Base-by-base conservation (phyloP, 1,140 invertebrate genomes). In the Aphidius gifuensis region DNA sequence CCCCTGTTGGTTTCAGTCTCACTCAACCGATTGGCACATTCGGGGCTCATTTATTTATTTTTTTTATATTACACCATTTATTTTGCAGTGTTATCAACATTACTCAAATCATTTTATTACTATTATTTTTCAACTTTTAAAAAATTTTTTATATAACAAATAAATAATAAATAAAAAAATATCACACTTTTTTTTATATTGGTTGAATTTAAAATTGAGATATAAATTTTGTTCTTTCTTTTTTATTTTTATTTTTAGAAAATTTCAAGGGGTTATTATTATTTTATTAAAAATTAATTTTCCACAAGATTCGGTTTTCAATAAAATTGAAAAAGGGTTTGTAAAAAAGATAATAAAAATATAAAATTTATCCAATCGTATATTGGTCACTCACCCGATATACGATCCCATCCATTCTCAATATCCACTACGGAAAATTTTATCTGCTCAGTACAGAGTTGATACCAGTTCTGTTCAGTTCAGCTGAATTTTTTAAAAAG, bases 1-100 rank as follows among this genome's bases (percentile, higher is more conserved):
- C 69, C 65, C 65, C 21, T 32, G 49, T 11, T 62, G 44, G 32
- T 23, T 23, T 69, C 68, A 66, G 56, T 55, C 60, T 43, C 46
- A 47, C 5, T 43, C 53, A 63, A 62, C 67, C 61, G 59, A 55
- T 60, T 57, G 51, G 48, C 56, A 59, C 59, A 58, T 64, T 53
- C 68, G 61, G 51, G 64, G 57, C 61, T 42, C 45, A 9, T 46
- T 4, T n/a, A 8, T 9, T 32, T 21, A 57, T 32, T 9, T 21
- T 32, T 38, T 42, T 44, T 60, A 57, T 59, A 55, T 66, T 60
- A 40, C 59, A 59, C 43, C 5, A 7, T 44, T 11, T 44, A 1
- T 44, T 49, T 16, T n/a, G 5, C 21, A 49, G 5, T 49, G 47
- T 49, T 49, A n/a, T 49, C 6, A 6, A 49, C 47, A n/a, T 32